Evolutionary conservation across 2,888 invertebrate species (phyloP).

Genomic region (Ethmia dodecea): DNA sequence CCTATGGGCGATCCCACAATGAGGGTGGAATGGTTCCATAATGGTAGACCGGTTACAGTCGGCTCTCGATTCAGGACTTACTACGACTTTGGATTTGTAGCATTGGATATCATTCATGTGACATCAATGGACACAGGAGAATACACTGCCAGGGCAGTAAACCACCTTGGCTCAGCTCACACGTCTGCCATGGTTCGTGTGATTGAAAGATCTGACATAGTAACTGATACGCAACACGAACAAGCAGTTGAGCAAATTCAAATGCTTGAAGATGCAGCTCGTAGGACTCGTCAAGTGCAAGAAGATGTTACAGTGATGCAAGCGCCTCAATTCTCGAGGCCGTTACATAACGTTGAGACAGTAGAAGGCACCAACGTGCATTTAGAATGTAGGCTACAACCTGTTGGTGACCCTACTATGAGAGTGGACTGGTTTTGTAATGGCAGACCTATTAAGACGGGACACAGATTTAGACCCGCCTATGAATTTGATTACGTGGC

Average conservation of each 20-base stretch:
- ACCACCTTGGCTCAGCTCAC: slow-evolving; percentile 94
- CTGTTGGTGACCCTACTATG: slow-evolving; percentile 94
- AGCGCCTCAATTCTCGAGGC: slow-evolving; percentile 91
- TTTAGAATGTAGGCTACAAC: slow-evolving; percentile 93
- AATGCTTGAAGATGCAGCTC: slow-evolving; percentile 88
- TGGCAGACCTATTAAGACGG: slow-evolving; percentile 93
- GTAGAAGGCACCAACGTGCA: slow-evolving; percentile 95
- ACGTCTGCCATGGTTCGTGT: slow-evolving; percentile 94
- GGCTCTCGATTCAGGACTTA: slow-evolving; percentile 96
- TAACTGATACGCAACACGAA: slow-evolving; percentile 95
- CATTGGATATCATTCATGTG: slow-evolving; percentile 95
- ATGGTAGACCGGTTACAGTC: slow-evolving; percentile 92
- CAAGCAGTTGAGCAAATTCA: slow-evolving; percentile 95
- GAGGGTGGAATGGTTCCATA: slow-evolving; percentile 97
- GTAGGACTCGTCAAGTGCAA: slow-evolving; percentile 82
- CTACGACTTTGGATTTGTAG: slow-evolving; percentile 98
- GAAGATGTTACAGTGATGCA: slow-evolving; percentile 91
- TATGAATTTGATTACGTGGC: slow-evolving; percentile 99
- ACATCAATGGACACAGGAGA: slow-evolving; percentile 96
- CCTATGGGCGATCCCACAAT: slow-evolving; percentile 98
- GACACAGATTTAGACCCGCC: slow-evolving; percentile 96
- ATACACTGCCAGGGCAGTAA: slow-evolving; percentile 95
- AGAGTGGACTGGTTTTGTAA: slow-evolving; percentile 98
- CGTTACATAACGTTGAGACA: slow-evolving; percentile 93
- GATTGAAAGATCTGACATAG: slow-evolving; percentile 87